Conservation (phyloP, 2,113 vertebrate genomes). For the Azemiops feae region DNA sequence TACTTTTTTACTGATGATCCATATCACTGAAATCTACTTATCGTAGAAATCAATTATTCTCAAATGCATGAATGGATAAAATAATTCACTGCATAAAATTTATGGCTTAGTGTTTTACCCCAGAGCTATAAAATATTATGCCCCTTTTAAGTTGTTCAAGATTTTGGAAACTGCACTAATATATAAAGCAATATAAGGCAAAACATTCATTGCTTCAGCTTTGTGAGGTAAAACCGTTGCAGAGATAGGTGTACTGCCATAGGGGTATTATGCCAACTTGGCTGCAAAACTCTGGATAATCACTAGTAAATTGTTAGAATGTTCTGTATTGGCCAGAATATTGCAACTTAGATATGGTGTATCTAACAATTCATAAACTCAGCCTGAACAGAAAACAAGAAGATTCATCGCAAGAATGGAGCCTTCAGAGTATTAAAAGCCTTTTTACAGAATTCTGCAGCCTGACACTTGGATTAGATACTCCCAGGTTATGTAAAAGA, state of each 20-base stretch:
- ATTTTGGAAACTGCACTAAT: background rate
- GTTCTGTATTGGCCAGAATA: background rate
- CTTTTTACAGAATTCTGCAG: background rate
- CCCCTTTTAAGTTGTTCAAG: background rate
- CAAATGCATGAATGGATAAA: background rate
- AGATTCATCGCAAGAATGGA: background rate
- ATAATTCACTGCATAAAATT: background rate
- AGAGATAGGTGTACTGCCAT: background rate
- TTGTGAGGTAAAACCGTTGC: background rate
- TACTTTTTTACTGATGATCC: background rate
- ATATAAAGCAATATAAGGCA: background rate
- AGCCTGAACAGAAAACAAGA: background rate
- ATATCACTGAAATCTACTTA: background rate
- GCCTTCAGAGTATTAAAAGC: background rate
- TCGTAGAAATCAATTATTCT: background rate
- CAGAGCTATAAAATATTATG: background rate
- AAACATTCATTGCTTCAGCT: background rate
- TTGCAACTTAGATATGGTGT: background rate
- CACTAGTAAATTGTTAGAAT: background rate
- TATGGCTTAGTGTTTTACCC: background rate
- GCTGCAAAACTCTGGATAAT: background rate
- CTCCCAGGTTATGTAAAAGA: background rate
- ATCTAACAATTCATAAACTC: background rate
- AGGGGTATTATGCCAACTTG: background rate
- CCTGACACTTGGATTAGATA: background rate